Base-by-base conservation (phyloP, 2,888 invertebrate genomes). In the Leucophenga maculata region DNA sequence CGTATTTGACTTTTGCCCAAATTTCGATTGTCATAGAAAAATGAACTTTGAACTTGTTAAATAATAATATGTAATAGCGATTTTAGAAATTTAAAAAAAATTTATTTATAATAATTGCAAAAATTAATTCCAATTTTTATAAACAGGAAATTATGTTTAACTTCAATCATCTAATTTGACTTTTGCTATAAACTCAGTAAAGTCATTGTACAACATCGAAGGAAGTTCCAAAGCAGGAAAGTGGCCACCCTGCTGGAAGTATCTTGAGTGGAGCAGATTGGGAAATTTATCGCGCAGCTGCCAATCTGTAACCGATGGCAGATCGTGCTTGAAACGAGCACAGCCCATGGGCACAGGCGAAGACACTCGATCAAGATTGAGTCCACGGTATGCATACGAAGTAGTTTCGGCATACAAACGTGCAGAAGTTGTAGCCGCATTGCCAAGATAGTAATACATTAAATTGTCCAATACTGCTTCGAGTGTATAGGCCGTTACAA, bases 211-310 rank as follows among this genome's bases (percentile, higher is more conserved):
- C 57, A 97, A 81, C 3, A 93, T 78, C 54, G 91, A 88, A 0
- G 97, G 96, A 74, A 92, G 90, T 86, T 97, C 95, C 71, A 96
- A 89, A 0, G 96, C 95, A 0, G 94, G 94, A 86, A 97, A 98
- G 85, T 97, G 97, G 0, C 97, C 97, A 1, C 95, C 96, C 3
- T 91, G 90, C 0, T 91, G 89, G 62, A 93, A 90, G 57, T 93
- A 89, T 1, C 91, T 93, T 76, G 91, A 92, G 48, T 93, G 93
- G 9, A 94, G 88, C 48, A 96, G 87, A 85, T 95, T 94, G 13
- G 84, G 86, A 84, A 90, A 95, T 77, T 91, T 92, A 1, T 90
- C 86, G 46, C 87, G 86, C 1, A 95, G 82, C 3, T 93, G 84
- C 69, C 88, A 90, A 75, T 93, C 91, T 0, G 94, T 91, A 3